Evolutionary conservation across 2,797 vertebrate genomes (phyloP), one percentile per base, ranked within the genome.

Genomic region (Gila robusta): DNA sequence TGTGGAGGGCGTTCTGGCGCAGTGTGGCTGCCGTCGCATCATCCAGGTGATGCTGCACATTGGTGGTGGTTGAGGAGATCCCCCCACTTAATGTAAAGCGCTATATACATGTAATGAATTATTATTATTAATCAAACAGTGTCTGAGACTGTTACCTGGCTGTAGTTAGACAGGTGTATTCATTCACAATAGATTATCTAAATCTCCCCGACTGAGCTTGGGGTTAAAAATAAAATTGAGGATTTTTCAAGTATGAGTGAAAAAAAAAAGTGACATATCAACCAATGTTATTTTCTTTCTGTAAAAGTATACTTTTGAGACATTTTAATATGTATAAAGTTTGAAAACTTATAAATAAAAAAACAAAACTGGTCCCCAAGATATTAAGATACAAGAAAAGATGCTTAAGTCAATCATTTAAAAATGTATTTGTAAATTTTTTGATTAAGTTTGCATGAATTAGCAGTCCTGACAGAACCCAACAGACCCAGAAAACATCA

Each of bases 381-480:
- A 47, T 35, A 44, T 47, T 64, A 66, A 73, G 19, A 49, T 7
- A 47, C 9, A 82, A 62, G 54, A 83, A 49, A 28, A 2, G 4
- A 23, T 64, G 19, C 19, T 49, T 23, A 71, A 82, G 52, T 72
- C 1, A 82, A 44, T 59, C 5, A 54, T 81, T 72, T 23, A 16
- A 32, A 6, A 26, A n/a, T 74, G 4, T 35, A 76, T 37, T 66
- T 32, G 69, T n/a, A 74, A 3, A 32, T 59, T 59, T 59, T 59
- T 39, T 59, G 21, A 73, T 44, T 74, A n/a, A 74, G 28, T 41
- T 72, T 32, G 39, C 54, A 74, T 64, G 70, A 82, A 73, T 23
- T 28, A 21, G 2, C 21, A 32, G 26, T 73, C 21, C 11, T 35
- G 67, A 59, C 35, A 66, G 81, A 83, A 37, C 8, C 72, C 26